A percentile compares a stretch with the other conserved stretches of the same genome.
Conservation (phyloP, 1,140 invertebrate species). For the Meloidogyne floridensis region DNA sequence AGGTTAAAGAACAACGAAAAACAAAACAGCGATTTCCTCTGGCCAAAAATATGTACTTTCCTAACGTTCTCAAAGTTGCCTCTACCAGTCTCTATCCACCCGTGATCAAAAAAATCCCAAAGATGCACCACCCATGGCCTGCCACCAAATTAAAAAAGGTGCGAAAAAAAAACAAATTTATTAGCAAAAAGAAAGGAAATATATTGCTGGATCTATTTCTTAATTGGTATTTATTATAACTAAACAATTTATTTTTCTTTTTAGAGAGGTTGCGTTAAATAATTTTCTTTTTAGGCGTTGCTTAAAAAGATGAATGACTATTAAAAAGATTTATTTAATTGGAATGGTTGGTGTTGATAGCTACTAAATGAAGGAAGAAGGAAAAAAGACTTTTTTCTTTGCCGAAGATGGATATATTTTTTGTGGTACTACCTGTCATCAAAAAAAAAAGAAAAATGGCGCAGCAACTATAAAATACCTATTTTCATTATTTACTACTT, state of each 20-base stretch:
- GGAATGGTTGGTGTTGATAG: not conserved
- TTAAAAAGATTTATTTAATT: not conserved
- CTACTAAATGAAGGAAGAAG: not conserved
- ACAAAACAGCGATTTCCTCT: not conserved
- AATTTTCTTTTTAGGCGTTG: not conserved
- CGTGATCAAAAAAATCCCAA: not conserved
- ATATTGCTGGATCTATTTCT: not conserved
- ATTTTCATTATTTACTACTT: not conserved
- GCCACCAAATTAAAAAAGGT: not conserved
- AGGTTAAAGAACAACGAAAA: not conserved
- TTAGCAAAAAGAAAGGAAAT: not conserved
- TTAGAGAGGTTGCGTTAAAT: not conserved
- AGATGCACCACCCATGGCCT: not conserved
- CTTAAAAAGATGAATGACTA: not conserved
- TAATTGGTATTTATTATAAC: too few species aligned
- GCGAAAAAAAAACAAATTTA: not conserved
- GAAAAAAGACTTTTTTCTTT: not conserved
- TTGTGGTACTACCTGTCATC: not conserved
- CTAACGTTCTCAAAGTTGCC: not conserved
- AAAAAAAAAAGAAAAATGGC: not conserved
- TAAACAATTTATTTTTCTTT: not conserved
- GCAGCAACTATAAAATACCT: not conserved
- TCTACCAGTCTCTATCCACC: not conserved
- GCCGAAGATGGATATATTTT: slow-evolving; percentile 2
- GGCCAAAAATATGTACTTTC: not conserved